Evolutionary conservation across 2,797 vertebrate species (phyloP).

Genomic region (Liasis olivaceus): DNA sequence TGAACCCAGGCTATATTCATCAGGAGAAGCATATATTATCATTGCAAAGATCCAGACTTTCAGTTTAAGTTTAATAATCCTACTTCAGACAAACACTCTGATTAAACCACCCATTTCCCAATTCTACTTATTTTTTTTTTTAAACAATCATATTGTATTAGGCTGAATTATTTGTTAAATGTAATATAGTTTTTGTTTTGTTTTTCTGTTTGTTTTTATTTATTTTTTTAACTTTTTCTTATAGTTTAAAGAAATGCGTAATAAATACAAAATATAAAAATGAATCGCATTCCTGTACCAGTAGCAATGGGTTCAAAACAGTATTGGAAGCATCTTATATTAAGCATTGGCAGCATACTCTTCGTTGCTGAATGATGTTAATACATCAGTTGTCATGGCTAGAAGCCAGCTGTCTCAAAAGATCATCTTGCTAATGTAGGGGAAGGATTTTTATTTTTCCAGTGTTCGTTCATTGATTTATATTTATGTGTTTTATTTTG

Average conservation of each 20-base stretch:
- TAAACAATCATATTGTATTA: neutral
- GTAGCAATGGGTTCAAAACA: slow-evolving; percentile 1
- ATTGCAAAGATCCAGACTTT: neutral
- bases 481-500: slow-evolving; percentile 55
- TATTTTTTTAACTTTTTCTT: neutral
- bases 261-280: neutral
- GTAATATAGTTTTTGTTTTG: neutral
- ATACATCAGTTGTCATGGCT: slow-evolving; percentile 20
- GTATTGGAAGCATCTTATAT: slow-evolving; percentile 29
- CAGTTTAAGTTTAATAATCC: neutral
- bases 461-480: slow-evolving; percentile 4
- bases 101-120: neutral
- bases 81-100: neutral
- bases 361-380: slow-evolving; percentile 39
- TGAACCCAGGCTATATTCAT: neutral
- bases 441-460: slow-evolving; percentile 14
- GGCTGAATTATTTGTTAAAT: neutral
- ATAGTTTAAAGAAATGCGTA: slow-evolving; percentile 5
- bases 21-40: neutral
- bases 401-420: slow-evolving; percentile 46
- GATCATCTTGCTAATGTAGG: slow-evolving; percentile 44
- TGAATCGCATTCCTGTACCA: neutral
- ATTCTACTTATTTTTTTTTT: neutral
- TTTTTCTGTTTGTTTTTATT: neutral
- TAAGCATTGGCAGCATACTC: slow-evolving; percentile 1